phyloP scores from a whole-genome alignment of 2,888 invertebrate species.

The Acanthopleura granulata region DNA sequence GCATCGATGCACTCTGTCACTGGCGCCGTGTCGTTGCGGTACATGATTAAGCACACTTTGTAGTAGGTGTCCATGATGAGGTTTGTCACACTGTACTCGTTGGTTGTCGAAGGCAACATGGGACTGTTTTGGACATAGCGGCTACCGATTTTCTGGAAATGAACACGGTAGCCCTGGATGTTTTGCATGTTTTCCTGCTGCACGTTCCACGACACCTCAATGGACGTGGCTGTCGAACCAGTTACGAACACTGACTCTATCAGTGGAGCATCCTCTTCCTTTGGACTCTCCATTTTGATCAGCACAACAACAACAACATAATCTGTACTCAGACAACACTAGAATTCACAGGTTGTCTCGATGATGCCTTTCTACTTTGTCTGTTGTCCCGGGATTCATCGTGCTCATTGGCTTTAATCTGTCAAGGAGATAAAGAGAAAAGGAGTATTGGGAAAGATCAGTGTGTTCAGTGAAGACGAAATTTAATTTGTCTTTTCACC shows the following conservation, averaged over 20 bases:
- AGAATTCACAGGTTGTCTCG: no score
- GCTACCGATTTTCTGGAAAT: conserved; percentile 57
- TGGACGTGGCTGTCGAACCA: conserved; percentile 51
- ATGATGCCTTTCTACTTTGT: no score
- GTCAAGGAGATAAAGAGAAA: no score
- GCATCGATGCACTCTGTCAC: conserved; percentile 55
- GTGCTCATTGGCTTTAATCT: no score
- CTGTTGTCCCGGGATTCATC: no score
- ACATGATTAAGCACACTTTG: conserved; percentile 57
- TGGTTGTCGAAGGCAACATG: conserved; percentile 36
- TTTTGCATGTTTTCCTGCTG: conserved; percentile 30
- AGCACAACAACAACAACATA: no score
- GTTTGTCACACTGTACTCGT: conserved; percentile 49
- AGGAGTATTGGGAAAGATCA: no score
- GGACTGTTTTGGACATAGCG: conserved; percentile 55
- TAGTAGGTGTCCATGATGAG: conserved; percentile 62
- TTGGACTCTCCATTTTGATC: neutral
- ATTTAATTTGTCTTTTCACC: no score
- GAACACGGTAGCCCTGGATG: conserved; percentile 46
- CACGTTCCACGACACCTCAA: conserved; percentile 51
- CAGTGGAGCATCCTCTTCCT: neutral
- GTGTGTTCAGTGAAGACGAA: no score
- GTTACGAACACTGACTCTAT: conserved; percentile 37
- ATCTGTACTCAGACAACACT: no score
- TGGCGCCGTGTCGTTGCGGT: conserved; percentile 47